A percentile compares a stretch with the other conserved stretches of the same genome.
Conservation (phyloP, 2,113 vertebrate species). For the Tupaia chinensis region DNA sequence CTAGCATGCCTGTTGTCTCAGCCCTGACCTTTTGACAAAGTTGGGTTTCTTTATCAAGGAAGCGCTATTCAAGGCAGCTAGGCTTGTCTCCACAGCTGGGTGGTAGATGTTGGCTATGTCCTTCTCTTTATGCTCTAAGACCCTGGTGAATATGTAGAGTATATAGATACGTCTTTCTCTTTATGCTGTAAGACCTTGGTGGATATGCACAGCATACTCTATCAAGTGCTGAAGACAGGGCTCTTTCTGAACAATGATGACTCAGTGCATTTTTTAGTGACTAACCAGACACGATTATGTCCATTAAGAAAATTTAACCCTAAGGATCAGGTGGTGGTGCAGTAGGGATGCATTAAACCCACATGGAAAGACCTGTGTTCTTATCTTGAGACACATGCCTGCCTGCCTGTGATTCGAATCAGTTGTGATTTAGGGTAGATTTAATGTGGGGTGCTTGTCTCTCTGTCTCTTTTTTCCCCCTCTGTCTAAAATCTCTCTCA, state of each 20-base stretch:
- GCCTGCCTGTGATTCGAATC: no score
- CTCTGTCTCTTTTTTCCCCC: no score
- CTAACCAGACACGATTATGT: background rate
- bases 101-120: background rate
- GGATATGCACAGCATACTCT: background rate
- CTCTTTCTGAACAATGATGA: background rate
- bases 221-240: background rate
- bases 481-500: no score
- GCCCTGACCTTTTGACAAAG: background rate
- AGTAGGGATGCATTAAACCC: no score
- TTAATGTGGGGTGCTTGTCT: no score
- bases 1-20: background rate
- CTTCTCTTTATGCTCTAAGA: background rate
- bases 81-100: background rate
- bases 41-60: background rate
- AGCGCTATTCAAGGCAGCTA: rapidly evolving
- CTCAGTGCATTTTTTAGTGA: background rate
- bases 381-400: no score
- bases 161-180: background rate
- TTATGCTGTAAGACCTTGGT: background rate
- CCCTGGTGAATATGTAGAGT: background rate
- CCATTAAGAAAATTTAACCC: no score
- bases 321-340: no score
- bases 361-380: no score
- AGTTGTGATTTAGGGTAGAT: no score